Base-by-base conservation (phyloP, 30 jellyfish, hydroid and myxozoan genomes). In the Aurelia sp. region DNA sequence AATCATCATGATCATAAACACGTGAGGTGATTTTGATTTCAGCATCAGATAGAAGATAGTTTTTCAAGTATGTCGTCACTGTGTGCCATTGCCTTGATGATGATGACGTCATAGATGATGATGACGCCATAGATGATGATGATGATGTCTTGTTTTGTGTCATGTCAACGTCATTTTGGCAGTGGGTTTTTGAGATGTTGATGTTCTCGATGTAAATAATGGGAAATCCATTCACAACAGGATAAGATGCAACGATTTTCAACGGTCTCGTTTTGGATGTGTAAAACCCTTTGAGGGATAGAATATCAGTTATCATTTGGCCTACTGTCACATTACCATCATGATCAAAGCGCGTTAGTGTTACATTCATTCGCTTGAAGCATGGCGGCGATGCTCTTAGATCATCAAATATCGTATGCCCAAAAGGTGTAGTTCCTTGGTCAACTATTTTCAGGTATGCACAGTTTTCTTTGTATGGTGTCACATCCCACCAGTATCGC, bases 341-440 rank as follows among this genome's bases (percentile, higher is more conserved):
- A 70, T 67, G 91, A 33, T 48, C 67, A 19, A n/a, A 13, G 17
- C 55, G 59, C 13, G 16, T 24, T 17, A 66, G 80, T 33, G 27
- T 31, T 11, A 57, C 84, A 11, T 51, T 17, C 76, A 81, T 81
- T 27, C 77, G 64, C 52, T 81, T 81, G 65, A 65, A 70, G 76
- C 93, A 84, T 0, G 93, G 93, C n/a, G 93, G 87, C 50, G 87
- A 58, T n/a, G 77, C 73, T 13, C 87, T 47, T 20, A 84, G 50
- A 61, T 84, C 93, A 41, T 84, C 93, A 63, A 84, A 84, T 19
- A 84, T 33, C 30, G 87, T 59, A 47, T 62, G 63, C 51, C 83
- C 82, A 15, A 6, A 65, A 19, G 13, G 10, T 5, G 65, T 48
- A 7, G 80, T 53, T 57, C 76, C 67, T 17, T 8, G 35, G 40